Evolutionary conservation across 2,888 invertebrate genomes (phyloP).

Genomic region (Alviniconcha strummeri): DNA sequence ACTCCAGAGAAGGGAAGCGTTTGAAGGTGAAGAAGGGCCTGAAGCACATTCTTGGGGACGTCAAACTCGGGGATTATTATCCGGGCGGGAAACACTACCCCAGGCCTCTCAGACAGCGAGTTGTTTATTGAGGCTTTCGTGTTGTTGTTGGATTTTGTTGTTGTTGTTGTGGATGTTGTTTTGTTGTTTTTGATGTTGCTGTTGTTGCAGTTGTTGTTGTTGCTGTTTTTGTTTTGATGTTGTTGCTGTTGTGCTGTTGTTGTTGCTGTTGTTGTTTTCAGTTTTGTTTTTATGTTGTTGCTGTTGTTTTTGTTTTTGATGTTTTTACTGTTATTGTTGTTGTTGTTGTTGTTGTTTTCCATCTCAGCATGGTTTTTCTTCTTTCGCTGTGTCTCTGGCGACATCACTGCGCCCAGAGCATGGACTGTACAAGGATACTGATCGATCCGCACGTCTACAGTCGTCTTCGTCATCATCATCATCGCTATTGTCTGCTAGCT

Average conservation of each 20-base stretch:
- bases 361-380: too few relatives aligned
- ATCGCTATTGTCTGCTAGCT: too few relatives aligned
- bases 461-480: too few relatives aligned
- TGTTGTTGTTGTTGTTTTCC: too few relatives aligned
- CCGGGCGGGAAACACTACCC: slow-evolving; percentile 37
- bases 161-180: background rate
- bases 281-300: background rate
- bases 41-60: slow-evolving; percentile 53
- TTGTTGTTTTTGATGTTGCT: background rate
- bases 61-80: slow-evolving; percentile 47
- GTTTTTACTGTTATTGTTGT: too few relatives aligned
- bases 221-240: background rate
- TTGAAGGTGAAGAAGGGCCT: slow-evolving; percentile 48
- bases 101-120: background rate
- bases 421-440: too few relatives aligned
- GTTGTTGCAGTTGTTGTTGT: background rate
- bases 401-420: too few relatives aligned
- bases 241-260: background rate
- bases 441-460: too few relatives aligned
- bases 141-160: background rate
- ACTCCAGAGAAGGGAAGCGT: slow-evolving; percentile 33
- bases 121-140: background rate
- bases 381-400: too few relatives aligned
- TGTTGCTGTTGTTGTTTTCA: background rate
- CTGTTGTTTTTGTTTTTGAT: too few relatives aligned